Conservation (phyloP, 2,113 vertebrate genomes). For the Tragelaphus imberbis region DNA sequence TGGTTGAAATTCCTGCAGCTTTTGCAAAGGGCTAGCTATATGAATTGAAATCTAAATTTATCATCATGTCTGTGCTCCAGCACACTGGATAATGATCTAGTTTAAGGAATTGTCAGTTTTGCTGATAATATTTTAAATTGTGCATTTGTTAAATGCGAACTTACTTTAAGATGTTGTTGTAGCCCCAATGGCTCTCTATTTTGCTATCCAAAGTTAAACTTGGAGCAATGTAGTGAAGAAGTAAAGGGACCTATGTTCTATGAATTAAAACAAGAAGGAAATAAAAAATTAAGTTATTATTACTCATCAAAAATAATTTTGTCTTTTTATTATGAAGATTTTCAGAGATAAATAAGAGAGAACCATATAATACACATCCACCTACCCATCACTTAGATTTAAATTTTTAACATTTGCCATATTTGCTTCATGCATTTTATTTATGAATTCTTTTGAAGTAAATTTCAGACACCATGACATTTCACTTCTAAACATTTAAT, state of each 20-base stretch:
- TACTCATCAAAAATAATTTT: neutral
- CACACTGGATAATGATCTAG: neutral
- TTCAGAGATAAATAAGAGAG: neutral
- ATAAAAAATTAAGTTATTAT: slow-evolving; percentile 18
- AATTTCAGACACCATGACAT: neutral
- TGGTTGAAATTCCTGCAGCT: slow-evolving; percentile 4
- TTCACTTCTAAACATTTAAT: neutral
- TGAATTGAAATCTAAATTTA: neutral
- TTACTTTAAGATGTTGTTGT: neutral
- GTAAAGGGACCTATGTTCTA: neutral
- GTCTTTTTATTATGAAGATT: slow-evolving; percentile 3
- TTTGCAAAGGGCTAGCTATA: slow-evolving; percentile 21
- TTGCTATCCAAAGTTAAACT: neutral
- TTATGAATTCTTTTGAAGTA: neutral
- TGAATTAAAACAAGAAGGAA: slow-evolving; percentile 16
- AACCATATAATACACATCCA: neutral
- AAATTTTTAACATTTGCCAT: neutral
- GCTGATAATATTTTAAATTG: slow-evolving; percentile 20
- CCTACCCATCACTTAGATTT: neutral
- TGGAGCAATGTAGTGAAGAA: neutral
- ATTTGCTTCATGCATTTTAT: neutral
- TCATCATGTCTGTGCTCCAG: neutral
- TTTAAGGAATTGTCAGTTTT: neutral
- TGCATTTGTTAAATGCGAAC: neutral
- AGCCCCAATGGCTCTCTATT: neutral